These are phyloP conservation scores for Manis crassicaudata DNA, from an alignment of 2,797 vertebrate species.

Conservation along the genomic window DNA sequence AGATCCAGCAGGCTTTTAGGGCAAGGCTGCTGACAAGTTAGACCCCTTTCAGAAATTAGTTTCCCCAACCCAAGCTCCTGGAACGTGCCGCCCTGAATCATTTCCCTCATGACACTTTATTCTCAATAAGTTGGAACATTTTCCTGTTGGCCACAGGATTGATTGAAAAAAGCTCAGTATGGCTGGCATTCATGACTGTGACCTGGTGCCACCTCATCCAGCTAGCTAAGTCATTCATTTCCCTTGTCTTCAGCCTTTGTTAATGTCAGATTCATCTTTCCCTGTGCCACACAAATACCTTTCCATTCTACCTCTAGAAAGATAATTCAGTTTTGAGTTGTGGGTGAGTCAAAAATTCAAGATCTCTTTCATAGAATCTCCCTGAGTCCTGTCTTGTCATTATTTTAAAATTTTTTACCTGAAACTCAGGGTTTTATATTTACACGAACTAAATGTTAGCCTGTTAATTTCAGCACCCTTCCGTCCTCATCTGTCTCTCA, in stretches of 20 bases:
- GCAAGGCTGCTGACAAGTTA: fast-evolving
- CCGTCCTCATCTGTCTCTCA: not conserved
- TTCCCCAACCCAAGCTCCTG: not conserved
- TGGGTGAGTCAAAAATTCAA: not conserved
- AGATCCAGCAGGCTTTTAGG: not conserved
- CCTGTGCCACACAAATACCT: not conserved
- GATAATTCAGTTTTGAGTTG: not conserved
- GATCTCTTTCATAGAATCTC: not conserved
- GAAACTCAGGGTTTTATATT: not conserved
- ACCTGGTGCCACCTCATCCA: not conserved
- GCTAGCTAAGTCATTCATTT: not conserved
- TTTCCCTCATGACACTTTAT: not conserved
- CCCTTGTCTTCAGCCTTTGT: not conserved
- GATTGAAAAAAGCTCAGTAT: not conserved
- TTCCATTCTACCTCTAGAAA: not conserved
- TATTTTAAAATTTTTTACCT: not conserved
- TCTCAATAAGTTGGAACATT: not conserved
- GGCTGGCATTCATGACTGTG: not conserved
- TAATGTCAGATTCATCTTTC: not conserved
- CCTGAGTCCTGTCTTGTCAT: not conserved
- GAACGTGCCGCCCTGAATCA: not conserved
- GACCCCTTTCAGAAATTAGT: not conserved
- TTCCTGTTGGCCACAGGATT: not conserved
- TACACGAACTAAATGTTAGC: not conserved
- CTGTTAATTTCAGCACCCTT: not conserved